A percentile compares a stretch with the other conserved stretches of the same genome.
Evolutionary conservation across 2,113 vertebrate species (phyloP).

Genomic region (Sus scrofa): DNA sequence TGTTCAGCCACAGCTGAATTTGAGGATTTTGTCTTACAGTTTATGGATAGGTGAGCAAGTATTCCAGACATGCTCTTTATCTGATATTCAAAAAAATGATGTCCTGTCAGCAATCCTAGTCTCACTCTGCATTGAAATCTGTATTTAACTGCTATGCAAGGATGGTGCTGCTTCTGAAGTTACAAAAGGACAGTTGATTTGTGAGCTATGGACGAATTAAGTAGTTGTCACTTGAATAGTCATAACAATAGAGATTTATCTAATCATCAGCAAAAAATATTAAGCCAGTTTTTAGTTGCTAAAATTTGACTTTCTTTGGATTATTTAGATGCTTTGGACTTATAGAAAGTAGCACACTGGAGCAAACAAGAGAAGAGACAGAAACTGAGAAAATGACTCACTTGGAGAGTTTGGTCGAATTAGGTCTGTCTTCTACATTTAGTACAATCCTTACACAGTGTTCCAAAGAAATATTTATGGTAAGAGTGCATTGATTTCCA

Average conservation of each 20-base stretch:
- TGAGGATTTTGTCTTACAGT: constrained; percentile 99
- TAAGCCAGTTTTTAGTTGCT: constrained; percentile 32
- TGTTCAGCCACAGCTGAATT: constrained; percentile 99
- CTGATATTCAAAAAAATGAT: background rate
- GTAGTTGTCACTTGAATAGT: background rate
- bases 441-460: constrained; percentile 99
- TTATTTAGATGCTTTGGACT: constrained; percentile 96
- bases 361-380: constrained; percentile 98
- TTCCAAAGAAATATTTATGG: constrained; percentile 98
- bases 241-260: background rate
- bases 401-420: constrained; percentile 97
- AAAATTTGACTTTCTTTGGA: constrained; percentile 67
- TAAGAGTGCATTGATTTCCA: constrained; percentile 77
- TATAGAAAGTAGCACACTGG: constrained; percentile 98
- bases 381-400: constrained; percentile 99
- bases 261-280: background rate
- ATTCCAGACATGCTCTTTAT: background rate
- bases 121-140: background rate
- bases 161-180: background rate
- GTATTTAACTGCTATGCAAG: background rate
- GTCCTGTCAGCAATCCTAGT: background rate
- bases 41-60: constrained; percentile 96
- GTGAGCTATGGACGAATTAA: background rate
- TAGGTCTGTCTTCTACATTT: constrained; percentile 98
- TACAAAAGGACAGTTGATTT: background rate